Evolutionary conservation across 2,797 vertebrate species (phyloP), one percentile per base, ranked within the genome.

Genomic region (Mormyrus hasselquistii): DNA sequence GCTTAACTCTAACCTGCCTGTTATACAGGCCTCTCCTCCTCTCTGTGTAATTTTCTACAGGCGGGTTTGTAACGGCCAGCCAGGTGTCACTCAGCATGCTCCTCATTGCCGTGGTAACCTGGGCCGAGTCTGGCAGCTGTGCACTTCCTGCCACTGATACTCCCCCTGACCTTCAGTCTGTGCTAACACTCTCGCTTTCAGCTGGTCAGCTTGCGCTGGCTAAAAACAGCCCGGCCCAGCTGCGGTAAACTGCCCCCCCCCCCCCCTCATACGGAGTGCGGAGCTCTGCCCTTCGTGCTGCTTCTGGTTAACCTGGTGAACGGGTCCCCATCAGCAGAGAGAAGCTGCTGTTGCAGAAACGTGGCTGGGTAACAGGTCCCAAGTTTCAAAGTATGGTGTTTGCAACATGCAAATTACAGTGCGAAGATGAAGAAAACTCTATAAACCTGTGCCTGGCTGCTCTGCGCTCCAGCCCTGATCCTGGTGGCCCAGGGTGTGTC

Each of bases 61-160:
- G 44, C 19, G 0, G 19, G 79, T 89, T 93, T 93, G 95, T 95
- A 93, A 95, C 93, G 94, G 93, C 86, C 88, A 88, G 93, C 94
- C 95, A 96, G 94, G 95, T 96, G 94, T 96, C 95, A 95, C 95
- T 96, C 95, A 95, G 94, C 95, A 95, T 91, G 93, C 93, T 90
- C 94, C 96, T 96, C 94, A 95, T 96, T 95, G 95, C 92, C 4
- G 92, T 89, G 90, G 95, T 96, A 96, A 96, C 95, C 95, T 94
- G 94, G 94, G 92, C 95, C 92, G 92, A 95, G 95, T 93, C 93
- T 96, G 95, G 95, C 96, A 96, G 92, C 52, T 91, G 85, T 91
- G 92, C 65, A 95, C 94, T 96, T 96, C 96, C 97, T 97, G 97
- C 97, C 95, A 97, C 94, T 93, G 96, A 97, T 97, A 98, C 96